phyloP scores from a whole-genome alignment of 2,888 invertebrate genomes.

The Melinaea marsaeus region DNA sequence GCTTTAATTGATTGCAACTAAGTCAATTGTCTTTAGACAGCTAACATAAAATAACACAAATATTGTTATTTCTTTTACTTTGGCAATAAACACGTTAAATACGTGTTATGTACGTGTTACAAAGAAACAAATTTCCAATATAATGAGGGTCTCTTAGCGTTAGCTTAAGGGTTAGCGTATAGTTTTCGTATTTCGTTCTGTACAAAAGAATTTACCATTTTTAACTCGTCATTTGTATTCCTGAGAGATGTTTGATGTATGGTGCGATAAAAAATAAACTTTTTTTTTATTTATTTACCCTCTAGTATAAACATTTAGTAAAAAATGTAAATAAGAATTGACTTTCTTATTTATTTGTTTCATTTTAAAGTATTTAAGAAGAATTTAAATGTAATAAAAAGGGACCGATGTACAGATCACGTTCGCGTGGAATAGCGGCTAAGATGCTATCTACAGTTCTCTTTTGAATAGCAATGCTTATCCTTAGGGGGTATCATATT shows the following conservation, averaged over 20 bases:
- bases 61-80: background rate
- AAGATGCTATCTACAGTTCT: too few species aligned
- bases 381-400: too few species aligned
- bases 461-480: too few species aligned
- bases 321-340: too few species aligned
- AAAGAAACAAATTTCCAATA: slow-evolving; percentile 30
- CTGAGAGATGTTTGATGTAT: slow-evolving; percentile 37
- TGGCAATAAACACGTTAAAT: background rate
- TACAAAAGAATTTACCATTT: slow-evolving; percentile 38
- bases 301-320: background rate
- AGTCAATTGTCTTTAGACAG: too few species aligned
- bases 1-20: too few species aligned
- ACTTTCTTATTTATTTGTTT: too few species aligned
- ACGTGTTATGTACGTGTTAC: slow-evolving; percentile 9
- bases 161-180: slow-evolving; percentile 28
- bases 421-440: too few species aligned
- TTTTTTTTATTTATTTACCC: background rate
- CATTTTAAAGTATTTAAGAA: too few species aligned
- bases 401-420: too few species aligned
- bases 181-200: slow-evolving; percentile 48
- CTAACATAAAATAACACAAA: too few species aligned
- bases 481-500: too few species aligned
- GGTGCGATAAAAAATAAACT: slow-evolving; percentile 10
- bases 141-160: slow-evolving; percentile 32
- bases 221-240: slow-evolving; percentile 58